Conservation (phyloP, 1,140 invertebrate genomes). For the Aphaenogaster ashmeadi region DNA sequence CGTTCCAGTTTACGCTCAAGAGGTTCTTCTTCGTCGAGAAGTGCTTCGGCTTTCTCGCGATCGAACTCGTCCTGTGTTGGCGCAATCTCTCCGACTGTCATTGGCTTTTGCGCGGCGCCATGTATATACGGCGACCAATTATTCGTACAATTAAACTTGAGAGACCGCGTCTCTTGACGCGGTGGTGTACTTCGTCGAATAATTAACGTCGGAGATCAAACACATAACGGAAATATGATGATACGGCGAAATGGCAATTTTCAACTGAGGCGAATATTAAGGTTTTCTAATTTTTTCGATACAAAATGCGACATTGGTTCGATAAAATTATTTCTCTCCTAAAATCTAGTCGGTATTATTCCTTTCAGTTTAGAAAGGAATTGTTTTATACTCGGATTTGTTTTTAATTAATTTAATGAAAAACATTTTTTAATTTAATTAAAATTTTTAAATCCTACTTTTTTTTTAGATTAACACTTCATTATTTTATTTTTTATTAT, state of each 20-base stretch:
- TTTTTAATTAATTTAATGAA: not conserved
- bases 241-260: not conserved
- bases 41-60: not conserved
- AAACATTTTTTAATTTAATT: not conserved
- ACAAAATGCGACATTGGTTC: not conserved
- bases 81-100: conserved; percentile 24
- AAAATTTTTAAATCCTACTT: not conserved
- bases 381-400: not conserved
- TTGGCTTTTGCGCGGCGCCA: conserved; percentile 17
- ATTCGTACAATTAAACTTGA: conserved; percentile 58
- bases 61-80: not conserved
- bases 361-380: not conserved
- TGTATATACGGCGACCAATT: conserved; percentile 39
- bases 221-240: conserved; percentile 12
- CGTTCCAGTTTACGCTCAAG: conserved; percentile 44
- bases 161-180: conserved; percentile 9
- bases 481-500: too few species aligned
- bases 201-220: conserved; percentile 40
- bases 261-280: not conserved
- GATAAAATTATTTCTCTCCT: not conserved
- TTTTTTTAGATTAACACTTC: not conserved
- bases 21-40: conserved; percentile 4
- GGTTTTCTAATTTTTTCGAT: conserved; percentile 1
- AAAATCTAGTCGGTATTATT: conserved; percentile 9
- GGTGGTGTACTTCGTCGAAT: not conserved